Conservation (phyloP, 2,888 invertebrate species). For the Pandemis cinnamomeana region DNA sequence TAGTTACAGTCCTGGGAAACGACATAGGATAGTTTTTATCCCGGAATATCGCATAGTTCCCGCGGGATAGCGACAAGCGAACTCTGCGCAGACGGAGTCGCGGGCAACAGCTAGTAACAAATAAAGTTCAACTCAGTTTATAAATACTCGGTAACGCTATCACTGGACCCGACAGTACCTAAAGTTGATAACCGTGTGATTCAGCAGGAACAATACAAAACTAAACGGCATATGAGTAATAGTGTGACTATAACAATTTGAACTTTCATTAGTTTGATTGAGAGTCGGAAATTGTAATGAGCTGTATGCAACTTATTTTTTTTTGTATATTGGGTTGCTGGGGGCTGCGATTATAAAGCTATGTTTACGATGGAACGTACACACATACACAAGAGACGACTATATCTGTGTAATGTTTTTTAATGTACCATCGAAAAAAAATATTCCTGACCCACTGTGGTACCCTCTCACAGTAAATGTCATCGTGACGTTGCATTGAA, state of each 20-base stretch:
- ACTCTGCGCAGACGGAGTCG: no score
- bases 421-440: no score
- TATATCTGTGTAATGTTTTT: no score
- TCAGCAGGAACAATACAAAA: conserved; percentile 9
- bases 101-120: no score
- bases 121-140: background rate
- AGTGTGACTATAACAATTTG: background rate
- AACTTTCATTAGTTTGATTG: background rate
- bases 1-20: no score
- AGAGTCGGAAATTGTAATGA: background rate
- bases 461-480: no score
- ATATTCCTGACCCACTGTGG: no score
- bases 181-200: conserved; percentile 19
- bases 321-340: background rate
- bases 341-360: background rate
- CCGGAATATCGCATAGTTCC: no score
- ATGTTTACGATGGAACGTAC: background rate
- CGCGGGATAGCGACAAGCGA: no score
- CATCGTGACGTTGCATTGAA: no score
- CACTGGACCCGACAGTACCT: conserved; percentile 11
- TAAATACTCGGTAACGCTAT: conserved; percentile 9
- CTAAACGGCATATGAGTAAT: background rate
- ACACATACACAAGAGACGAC: no score
- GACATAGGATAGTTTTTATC: no score
- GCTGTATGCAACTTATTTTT: background rate